phyloP scores from a whole-genome alignment of 2,113 vertebrate species.

The Typhlomys cinereus region DNA sequence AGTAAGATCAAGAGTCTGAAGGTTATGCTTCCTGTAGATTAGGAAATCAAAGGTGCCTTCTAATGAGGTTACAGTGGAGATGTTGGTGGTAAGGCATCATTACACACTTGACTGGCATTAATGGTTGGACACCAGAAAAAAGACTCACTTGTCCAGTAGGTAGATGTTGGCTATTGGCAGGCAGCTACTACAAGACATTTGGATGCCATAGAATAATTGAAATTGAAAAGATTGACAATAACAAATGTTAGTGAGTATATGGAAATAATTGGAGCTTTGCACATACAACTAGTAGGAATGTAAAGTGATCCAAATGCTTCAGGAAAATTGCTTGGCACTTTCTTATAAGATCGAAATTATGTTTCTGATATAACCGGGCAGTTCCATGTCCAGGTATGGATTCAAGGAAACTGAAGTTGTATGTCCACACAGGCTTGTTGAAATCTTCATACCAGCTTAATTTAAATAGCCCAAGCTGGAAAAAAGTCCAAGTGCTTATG shows the following conservation, averaged over 20 bases:
- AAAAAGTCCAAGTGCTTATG: background rate
- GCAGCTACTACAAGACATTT: no score
- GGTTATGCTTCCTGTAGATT: no score
- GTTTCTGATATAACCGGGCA: background rate
- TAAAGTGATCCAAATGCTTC: background rate
- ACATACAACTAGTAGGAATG: background rate
- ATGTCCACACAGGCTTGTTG: background rate
- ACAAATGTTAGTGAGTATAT: background rate
- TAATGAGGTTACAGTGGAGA: no score
- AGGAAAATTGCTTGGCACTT: background rate
- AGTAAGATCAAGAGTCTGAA: no score
- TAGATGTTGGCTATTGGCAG: no score
- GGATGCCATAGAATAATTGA: no score
- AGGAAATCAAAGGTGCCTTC: no score
- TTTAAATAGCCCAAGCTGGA: background rate
- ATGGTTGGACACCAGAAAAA: no score
- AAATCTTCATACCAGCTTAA: background rate
- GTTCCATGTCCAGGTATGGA: background rate
- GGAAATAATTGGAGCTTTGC: background rate
- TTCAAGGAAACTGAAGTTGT: background rate
- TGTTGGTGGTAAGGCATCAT: no score
- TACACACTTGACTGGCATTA: no score
- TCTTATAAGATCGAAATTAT: background rate
- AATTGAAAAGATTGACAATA: no score
- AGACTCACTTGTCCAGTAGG: no score